Base-by-base conservation (phyloP, 64 coral and sea anemone genomes). In the Dendronephthya gigantea region DNA sequence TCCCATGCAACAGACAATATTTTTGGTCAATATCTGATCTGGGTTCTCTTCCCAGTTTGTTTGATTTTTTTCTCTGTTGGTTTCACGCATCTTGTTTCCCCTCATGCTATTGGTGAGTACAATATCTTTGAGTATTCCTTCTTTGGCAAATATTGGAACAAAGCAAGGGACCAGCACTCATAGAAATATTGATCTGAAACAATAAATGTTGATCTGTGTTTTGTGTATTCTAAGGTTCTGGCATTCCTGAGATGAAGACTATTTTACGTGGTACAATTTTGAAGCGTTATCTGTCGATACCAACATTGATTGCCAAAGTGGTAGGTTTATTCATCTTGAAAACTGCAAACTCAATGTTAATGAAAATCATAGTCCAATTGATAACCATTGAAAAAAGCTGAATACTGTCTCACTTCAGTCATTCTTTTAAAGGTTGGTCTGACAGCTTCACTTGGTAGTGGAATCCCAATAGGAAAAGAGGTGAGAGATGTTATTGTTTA, bases 181-280 rank as follows among this genome's bases (percentile, higher is more conserved):
- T 58, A 19, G 31, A 25, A 36, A 22, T 17, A 29, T 13, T 82
- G 29, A 33, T 41, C 2, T 83, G 9, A 0, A 81, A 10, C 55
- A 25, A 50, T 1, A 32, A 43, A 48, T 17, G 48, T 39, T 49
- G 4, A 51, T 14, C 48, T 50, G 5, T 40, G 28, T 84, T 27
- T 12, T 23, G 34, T 84, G 30, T 17, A 36, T 83, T 9, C 5
- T 16, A 84, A 98, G 95, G 95, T 33, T 98, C 95, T 90, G 95
- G 95, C 48, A 98, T 98, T 72, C 95, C 95, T 69, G 95, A 98
- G 83, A 98, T 98, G 95, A 98, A 98, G 52, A 91, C 91, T 4
- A 98, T 98, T 31, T 86, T 98, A 62, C 87, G 95, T 75, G 95
- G 95, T 17, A 98, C 95, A 31, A 87, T 93, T 29, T 37, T 98